These are phyloP conservation scores for Cantharis nigra DNA, from an alignment of 2,888 invertebrate genomes.

Conservation along the genomic window DNA sequence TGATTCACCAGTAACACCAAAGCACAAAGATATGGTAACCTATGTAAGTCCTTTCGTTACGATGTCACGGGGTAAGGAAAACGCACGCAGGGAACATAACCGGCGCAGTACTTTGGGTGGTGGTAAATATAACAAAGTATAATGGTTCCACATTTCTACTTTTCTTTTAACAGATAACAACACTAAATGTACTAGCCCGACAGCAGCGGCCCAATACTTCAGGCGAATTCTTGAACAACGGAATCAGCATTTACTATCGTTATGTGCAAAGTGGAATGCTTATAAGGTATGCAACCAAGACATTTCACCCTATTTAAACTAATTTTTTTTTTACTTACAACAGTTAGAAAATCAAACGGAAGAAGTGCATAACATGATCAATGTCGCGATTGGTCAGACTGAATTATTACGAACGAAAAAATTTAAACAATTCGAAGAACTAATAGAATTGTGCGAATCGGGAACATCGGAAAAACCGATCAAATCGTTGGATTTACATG, in stretches of 20 bases:
- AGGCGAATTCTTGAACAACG: constrained; percentile 58
- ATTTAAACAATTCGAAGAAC: constrained; percentile 72
- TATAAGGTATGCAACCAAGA: constrained; percentile 47
- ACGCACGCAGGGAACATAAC: constrained; percentile 60
- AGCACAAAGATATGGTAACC: neutral
- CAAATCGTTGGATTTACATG: constrained; percentile 74
- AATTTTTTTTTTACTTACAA: constrained; percentile 31
- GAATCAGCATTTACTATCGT: constrained; percentile 57
- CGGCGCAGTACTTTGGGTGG: constrained; percentile 41
- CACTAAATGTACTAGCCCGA: constrained; percentile 40
- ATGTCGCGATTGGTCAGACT: constrained; percentile 78
- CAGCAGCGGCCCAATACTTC: constrained; percentile 55
- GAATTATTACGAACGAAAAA: constrained; percentile 76
- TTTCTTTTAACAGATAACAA: constrained; percentile 18
- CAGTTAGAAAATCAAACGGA: constrained; percentile 54
- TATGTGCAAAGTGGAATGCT: constrained; percentile 62
- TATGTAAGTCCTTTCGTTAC: constrained; percentile 64
- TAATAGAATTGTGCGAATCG: constrained; percentile 57
- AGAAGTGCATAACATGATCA: constrained; percentile 62
- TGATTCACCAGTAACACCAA: neutral
- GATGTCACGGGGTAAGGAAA: constrained; percentile 63
- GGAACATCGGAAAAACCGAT: constrained; percentile 59
- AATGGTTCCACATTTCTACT: neutral
- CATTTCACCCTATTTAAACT: neutral
- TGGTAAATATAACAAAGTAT: constrained; percentile 23